Evolutionary conservation across 2,888 invertebrate species (phyloP).

Genomic region (Rhingia rostrata): DNA sequence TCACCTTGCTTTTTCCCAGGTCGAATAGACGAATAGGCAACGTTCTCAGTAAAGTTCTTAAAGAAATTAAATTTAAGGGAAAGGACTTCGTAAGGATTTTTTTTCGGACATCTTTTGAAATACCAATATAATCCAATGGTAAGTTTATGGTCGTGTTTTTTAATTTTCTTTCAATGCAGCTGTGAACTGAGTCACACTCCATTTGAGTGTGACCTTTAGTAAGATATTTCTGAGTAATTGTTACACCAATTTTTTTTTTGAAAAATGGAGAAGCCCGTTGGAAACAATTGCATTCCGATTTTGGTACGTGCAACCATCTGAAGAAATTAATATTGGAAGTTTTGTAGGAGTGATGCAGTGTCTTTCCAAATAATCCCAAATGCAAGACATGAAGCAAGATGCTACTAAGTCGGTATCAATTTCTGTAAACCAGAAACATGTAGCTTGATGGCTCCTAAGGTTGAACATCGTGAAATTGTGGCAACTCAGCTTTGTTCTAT

Average conservation of each 20-base stretch:
- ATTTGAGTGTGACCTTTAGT: constrained; percentile 15
- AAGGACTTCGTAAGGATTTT: constrained; percentile 22
- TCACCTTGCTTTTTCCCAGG: constrained; percentile 32
- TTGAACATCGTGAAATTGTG: constrained; percentile 20
- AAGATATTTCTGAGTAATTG: no score
- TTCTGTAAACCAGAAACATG: no score
- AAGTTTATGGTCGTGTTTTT: constrained; percentile 21
- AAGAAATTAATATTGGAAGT: constrained; percentile 21
- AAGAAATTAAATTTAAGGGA: constrained; percentile 21
- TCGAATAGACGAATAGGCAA: constrained; percentile 21
- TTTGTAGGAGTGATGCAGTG: constrained; percentile 17
- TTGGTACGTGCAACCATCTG: constrained; percentile 22
- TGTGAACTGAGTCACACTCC: constrained; percentile 27
- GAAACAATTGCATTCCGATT: constrained; percentile 19
- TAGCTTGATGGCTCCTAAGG: no score
- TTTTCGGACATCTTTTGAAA: constrained; percentile 8
- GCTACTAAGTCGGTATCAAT: no score
- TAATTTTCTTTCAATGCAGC: constrained; percentile 2
- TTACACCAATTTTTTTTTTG: constrained; percentile 9
- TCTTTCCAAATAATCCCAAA: constrained; percentile 24
- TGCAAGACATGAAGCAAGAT: constrained; percentile 29
- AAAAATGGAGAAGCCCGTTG: constrained; percentile 3
- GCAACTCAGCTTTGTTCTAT: constrained; percentile 12
- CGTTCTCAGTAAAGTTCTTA: constrained; percentile 20
- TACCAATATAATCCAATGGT: constrained; percentile 16